Percentiles rank a stretch among this genome's conserved stretches.
Evolutionary conservation across 1,140 invertebrate genomes (phyloP).

Genomic region (Cydia fagiglandana): DNA sequence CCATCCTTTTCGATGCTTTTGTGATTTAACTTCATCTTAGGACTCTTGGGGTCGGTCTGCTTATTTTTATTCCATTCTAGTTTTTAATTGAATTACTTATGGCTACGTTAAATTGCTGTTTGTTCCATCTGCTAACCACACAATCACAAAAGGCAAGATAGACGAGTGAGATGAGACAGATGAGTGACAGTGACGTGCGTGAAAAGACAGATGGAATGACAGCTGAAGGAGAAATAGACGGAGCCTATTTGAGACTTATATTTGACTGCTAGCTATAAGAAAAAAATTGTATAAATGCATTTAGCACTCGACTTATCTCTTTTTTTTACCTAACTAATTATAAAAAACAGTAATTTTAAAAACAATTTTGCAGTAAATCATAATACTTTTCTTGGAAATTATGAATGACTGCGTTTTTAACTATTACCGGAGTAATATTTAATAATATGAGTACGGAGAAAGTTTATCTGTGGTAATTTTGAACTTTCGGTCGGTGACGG

Average conservation of each 20-base stretch:
- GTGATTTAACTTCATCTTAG: slow-evolving; percentile 70
- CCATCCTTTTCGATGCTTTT: slow-evolving; percentile 78
- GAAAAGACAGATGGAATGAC: not conserved
- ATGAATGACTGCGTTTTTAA: not conserved
- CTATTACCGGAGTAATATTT: not conserved
- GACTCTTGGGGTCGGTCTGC: not conserved
- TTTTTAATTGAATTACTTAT: not conserved
- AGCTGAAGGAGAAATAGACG: not conserved
- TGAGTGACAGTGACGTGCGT: slow-evolving; percentile 9
- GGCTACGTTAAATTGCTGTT: slow-evolving; percentile 1
- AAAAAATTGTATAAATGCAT: not conserved
- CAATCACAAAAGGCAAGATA: not conserved
- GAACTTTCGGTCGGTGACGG: slow-evolving; percentile 22
- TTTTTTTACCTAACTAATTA: not conserved
- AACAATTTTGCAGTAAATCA: not conserved
- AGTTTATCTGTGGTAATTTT: slow-evolving; percentile 29
- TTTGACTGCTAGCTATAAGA: not conserved
- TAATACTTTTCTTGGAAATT: not conserved
- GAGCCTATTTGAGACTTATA: not conserved
- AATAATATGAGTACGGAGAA: not conserved
- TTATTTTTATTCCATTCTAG: not conserved
- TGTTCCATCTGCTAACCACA: slow-evolving; percentile 8
- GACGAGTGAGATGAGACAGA: not conserved
- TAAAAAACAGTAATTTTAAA: not conserved
- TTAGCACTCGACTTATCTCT: not conserved